Base-by-base conservation (phyloP, 2,888 invertebrate genomes). In the Drosophila tanythrix region DNA sequence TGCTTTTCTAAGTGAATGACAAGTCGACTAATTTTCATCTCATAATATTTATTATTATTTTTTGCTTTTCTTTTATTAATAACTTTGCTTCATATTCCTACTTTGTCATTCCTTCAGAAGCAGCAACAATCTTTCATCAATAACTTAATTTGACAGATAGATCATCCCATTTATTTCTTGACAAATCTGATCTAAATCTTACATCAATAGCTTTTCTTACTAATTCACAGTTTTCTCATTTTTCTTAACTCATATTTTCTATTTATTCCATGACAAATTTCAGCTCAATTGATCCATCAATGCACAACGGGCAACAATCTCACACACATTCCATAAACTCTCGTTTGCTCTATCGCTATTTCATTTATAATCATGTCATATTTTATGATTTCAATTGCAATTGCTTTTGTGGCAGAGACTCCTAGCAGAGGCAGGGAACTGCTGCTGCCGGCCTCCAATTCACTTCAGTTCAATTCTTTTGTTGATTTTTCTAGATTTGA, bases 401-500 rank as follows among this genome's bases (percentile, higher is more conserved):
- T 75, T 64, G 68, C 46, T 52, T 25, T 36, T 56, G 60, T 55
- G 50, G 53, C 56, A 36, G 48, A 38, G 36, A 27, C 36, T 56
- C n/a, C 51, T 60, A 35, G 21, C 25, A 36, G 48, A 29, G 50
- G 10, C 35, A 38, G 55, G 38, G 62, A 63, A 61, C 69, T 67
- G 21, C 15, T 25, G 46, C 21, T 46, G 46, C 25, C 46, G 15
- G 21, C 15, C 25, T 46, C 46, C 15, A 46, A 46, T 46, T 46
- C 69, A 73, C 48, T 74, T 67, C 75, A 85, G 72, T 83, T 89
- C 73, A 57, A 85, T 86, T 76, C 86, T 64, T 78, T 83, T 87
- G 87, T 87, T 90, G 87, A 75, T 83, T 89, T 87, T 90, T 86
- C 81, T 88, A 90, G 87, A 87, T 87, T 87, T 74, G 65, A 90